phyloP scores from a whole-genome alignment of 1,140 invertebrate genomes.

The Philopotamus ludificatus region DNA sequence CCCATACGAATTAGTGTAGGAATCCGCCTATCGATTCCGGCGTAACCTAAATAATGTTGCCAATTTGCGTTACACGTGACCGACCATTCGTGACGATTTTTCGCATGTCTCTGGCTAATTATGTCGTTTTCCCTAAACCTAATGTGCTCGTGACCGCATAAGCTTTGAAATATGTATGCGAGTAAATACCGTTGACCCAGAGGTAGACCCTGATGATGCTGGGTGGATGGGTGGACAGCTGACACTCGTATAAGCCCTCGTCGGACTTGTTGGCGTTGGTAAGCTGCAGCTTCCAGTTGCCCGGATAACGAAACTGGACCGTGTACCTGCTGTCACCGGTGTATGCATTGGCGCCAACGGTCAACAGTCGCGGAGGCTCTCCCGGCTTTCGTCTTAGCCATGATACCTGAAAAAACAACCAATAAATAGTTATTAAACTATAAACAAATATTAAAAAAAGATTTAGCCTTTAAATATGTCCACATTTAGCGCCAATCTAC shows the following conservation, averaged over 20 bases:
- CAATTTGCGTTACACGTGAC: too few species aligned
- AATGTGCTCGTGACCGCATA: too few species aligned
- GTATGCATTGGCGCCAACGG: conserved; percentile 68
- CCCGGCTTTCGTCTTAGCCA: conserved; percentile 67
- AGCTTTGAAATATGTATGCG: too few species aligned
- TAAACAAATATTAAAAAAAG: too few species aligned
- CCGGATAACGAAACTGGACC: conserved; percentile 74
- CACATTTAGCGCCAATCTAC: too few species aligned
- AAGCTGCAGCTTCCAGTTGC: conserved; percentile 74
- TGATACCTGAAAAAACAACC: conserved; percentile 59
- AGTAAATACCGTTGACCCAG: conserved; percentile 72
- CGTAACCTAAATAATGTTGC: too few species aligned
- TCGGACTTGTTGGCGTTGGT: conserved; percentile 68
- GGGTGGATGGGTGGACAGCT: conserved; percentile 75
- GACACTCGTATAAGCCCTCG: conserved; percentile 74
- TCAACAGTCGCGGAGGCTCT: conserved; percentile 66
- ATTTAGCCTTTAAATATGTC: too few species aligned
- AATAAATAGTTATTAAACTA: not conserved
- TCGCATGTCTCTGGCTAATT: too few species aligned
- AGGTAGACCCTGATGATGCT: conserved; percentile 71
- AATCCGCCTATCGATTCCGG: too few species aligned
- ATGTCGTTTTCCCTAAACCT: too few species aligned
- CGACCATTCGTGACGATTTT: too few species aligned
- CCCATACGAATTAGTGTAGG: too few species aligned
- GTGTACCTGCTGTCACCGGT: conserved; percentile 72